These are phyloP conservation scores for Leucania comma DNA, from an alignment of 2,888 invertebrate genomes.

Conservation along the genomic window DNA sequence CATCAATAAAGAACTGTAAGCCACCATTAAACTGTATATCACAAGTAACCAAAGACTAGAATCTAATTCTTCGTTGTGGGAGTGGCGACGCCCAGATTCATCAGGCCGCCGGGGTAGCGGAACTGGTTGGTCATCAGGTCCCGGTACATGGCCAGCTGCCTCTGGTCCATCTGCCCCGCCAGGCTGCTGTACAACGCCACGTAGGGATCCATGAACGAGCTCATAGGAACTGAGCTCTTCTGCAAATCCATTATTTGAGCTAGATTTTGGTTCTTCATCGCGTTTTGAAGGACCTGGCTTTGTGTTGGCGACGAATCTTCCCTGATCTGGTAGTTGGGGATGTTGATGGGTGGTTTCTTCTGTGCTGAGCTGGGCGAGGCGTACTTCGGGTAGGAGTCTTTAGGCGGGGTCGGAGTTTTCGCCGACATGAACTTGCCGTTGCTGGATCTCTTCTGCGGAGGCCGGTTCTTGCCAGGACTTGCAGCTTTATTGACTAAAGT, in stretches of 20 bases:
- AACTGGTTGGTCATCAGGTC: constrained; percentile 84
- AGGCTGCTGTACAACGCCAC: constrained; percentile 84
- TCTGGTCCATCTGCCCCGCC: constrained; percentile 83
- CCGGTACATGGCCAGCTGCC: constrained; percentile 85
- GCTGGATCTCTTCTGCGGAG: constrained; percentile 88
- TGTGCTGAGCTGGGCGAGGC: constrained; percentile 52
- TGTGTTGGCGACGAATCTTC: constrained; percentile 76
- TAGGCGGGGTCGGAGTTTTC: constrained; percentile 85
- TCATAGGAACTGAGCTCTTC: constrained; percentile 62
- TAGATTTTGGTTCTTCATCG: constrained; percentile 48
- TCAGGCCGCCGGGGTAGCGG: constrained; percentile 78
- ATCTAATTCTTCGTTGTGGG: constrained; percentile 86
- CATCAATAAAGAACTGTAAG: constrained; percentile 5
- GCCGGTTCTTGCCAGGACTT: constrained; percentile 75
- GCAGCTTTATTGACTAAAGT: constrained; percentile 91
- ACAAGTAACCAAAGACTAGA: constrained; percentile 67
- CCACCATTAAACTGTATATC: constrained; percentile 40
- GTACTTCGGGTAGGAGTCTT: constrained; percentile 72
- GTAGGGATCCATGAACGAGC: constrained; percentile 83
- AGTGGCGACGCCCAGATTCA: constrained; percentile 79
- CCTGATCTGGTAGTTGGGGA: constrained; percentile 83
- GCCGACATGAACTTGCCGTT: constrained; percentile 90
- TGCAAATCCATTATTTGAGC: constrained; percentile 63
- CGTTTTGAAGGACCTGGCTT: constrained; percentile 32
- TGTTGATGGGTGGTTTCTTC: constrained; percentile 76